phyloP scores from a whole-genome alignment of 2,113 vertebrate species.

The Campylorhamphus procurvoides region DNA sequence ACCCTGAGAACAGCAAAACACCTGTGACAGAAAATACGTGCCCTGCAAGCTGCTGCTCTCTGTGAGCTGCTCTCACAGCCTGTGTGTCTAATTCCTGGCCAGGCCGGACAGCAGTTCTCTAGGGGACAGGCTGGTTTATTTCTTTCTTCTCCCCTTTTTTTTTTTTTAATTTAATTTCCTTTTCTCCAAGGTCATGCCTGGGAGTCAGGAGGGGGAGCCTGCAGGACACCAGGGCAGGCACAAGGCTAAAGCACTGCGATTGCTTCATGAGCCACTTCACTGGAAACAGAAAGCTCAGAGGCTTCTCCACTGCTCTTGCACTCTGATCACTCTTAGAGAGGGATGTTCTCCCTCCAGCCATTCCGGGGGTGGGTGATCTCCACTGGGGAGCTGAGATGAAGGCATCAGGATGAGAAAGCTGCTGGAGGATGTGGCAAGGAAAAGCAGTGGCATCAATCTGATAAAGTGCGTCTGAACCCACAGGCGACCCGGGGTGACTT shows the following conservation, averaged over 20 bases:
- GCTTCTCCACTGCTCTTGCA: not conserved
- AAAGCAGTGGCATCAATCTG: not conserved
- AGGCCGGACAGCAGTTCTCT: not conserved
- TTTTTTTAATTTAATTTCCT: not conserved
- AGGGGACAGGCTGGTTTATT: not conserved
- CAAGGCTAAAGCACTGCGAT: not conserved
- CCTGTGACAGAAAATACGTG: accelerated
- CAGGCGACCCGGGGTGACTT: not conserved
- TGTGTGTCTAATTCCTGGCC: not conserved
- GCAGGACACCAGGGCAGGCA: not conserved
- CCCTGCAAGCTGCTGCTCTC: not conserved
- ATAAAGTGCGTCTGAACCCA: not conserved
- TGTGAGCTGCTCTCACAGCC: not conserved
- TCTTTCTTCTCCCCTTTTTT: not conserved
- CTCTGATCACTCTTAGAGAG: not conserved
- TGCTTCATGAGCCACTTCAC: not conserved
- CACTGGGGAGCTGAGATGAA: not conserved
- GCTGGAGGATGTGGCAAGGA: not conserved
- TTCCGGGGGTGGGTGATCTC: not conserved
- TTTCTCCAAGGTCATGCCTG: not conserved
- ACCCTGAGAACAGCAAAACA: accelerated
- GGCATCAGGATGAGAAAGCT: not conserved
- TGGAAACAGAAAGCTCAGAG: not conserved
- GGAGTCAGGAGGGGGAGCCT: not conserved
- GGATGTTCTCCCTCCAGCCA: not conserved